These are phyloP conservation scores for Hippocampus comes DNA, from an alignment of 2,113 vertebrate species.

Conservation along the genomic window DNA sequence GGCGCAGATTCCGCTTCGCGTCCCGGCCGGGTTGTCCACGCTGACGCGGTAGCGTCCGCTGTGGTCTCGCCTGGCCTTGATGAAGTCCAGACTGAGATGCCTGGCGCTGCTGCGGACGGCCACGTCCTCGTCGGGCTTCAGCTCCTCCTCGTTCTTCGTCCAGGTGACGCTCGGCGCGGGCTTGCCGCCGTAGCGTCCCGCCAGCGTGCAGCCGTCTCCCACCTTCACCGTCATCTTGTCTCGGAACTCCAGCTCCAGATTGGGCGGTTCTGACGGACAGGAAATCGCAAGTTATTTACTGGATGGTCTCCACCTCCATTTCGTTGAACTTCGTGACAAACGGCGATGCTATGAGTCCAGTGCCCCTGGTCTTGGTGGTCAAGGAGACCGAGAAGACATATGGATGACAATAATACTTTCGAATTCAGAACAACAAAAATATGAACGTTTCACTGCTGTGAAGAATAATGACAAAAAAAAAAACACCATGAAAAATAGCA, in stretches of 20 bases:
- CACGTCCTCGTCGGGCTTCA: conserved; percentile 82
- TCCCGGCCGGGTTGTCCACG: conserved; percentile 86
- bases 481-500: too few species aligned
- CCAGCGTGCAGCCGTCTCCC: conserved; percentile 86
- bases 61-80: conserved; percentile 85
- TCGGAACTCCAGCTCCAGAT: conserved; percentile 88
- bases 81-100: conserved; percentile 80
- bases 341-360: too few species aligned
- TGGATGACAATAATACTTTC: too few species aligned
- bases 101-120: conserved; percentile 76
- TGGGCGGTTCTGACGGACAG: conserved; percentile 81
- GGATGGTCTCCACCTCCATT: too few species aligned
- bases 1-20: conserved; percentile 85
- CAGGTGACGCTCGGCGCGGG: conserved; percentile 84
- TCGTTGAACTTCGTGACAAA: too few species aligned
- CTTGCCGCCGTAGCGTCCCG: conserved; percentile 85
- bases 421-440: too few species aligned
- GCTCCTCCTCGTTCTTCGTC: conserved; percentile 83
- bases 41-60: conserved; percentile 85
- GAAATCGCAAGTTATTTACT: not conserved
- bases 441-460: too few species aligned
- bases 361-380: too few species aligned
- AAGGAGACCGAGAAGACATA: too few species aligned
- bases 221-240: conserved; percentile 87
- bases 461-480: too few species aligned